phyloP scores from a whole-genome alignment of 1,140 invertebrate species.

The Saxidomus purpurata region DNA sequence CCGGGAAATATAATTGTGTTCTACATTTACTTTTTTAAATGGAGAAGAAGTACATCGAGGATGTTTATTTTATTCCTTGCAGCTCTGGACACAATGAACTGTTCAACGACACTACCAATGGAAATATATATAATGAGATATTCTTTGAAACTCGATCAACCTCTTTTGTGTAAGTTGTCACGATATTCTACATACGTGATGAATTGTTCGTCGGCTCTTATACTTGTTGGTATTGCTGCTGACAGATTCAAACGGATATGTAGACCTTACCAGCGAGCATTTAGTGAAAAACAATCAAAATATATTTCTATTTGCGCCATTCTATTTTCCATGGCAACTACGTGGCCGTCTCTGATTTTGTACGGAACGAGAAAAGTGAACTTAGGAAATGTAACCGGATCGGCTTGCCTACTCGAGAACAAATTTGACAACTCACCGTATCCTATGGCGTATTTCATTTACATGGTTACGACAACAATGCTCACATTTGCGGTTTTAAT shows the following conservation, averaged over 20 bases:
- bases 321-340: slow-evolving; percentile 1
- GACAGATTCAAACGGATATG: slow-evolving; percentile 60
- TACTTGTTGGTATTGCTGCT: slow-evolving; percentile 53
- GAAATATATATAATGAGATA: slow-evolving; percentile 59
- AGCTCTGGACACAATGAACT: slow-evolving; percentile 56
- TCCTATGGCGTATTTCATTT: slow-evolving; percentile 31
- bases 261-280: slow-evolving; percentile 30
- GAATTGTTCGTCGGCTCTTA: slow-evolving; percentile 52
- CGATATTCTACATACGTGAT: slow-evolving; percentile 56
- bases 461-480: slow-evolving; percentile 11
- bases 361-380: slow-evolving; percentile 44
- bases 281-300: slow-evolving; percentile 46
- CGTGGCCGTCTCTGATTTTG: slow-evolving; percentile 50
- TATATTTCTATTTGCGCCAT: slow-evolving; percentile 54
- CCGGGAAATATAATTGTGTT: slow-evolving; percentile 63
- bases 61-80: slow-evolving; percentile 66
- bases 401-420: slow-evolving; percentile 40
- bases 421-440: slow-evolving; percentile 25
- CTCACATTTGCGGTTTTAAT: slow-evolving; percentile 19
- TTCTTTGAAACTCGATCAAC: slow-evolving; percentile 42
- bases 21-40: slow-evolving; percentile 64
- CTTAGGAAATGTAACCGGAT: slow-evolving; percentile 3
- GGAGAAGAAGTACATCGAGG: slow-evolving; percentile 54
- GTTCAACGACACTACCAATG: slow-evolving; percentile 50
- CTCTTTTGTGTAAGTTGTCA: slow-evolving; percentile 52